A percentile compares a stretch with the other conserved stretches of the same genome.
These are phyloP conservation scores for Sebastes vulpes DNA, from an alignment of 2,797 vertebrate genomes.

Conservation along the genomic window DNA sequence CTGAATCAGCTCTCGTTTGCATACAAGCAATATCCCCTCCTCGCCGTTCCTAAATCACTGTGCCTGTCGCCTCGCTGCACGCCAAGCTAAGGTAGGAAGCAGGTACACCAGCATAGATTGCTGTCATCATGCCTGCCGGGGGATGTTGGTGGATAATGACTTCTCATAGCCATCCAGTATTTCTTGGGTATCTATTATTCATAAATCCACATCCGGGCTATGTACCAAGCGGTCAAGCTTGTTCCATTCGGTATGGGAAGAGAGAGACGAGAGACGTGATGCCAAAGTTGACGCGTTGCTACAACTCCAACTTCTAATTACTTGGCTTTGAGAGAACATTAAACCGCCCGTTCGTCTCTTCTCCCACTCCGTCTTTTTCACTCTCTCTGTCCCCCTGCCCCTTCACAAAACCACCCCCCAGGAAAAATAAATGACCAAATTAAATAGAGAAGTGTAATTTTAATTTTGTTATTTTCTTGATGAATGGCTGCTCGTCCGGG, in stretches of 20 bases:
- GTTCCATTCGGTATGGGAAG: conserved; percentile 29
- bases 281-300: conserved; percentile 58
- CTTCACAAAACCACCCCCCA: conserved; percentile 46
- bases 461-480: conserved; percentile 88
- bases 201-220: conserved; percentile 71
- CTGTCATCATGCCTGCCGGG: conserved; percentile 70
- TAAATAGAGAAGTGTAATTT: conserved; percentile 87
- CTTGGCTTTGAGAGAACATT: conserved; percentile 66
- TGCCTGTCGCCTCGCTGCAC: conserved; percentile 56
- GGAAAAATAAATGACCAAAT: conserved; percentile 86
- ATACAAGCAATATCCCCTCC: conserved; percentile 87
- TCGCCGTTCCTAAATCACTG: conserved; percentile 84
- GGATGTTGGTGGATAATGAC: conserved; percentile 79
- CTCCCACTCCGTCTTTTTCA: conserved; percentile 16
- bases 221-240: conserved; percentile 71
- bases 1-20: conserved; percentile 90
- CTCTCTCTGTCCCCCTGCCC: conserved; percentile 29
- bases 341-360: conserved; percentile 33
- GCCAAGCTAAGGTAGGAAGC: conserved; percentile 59
- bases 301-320: conserved; percentile 76
- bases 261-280: conserved; percentile 29
- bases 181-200: conserved; percentile 82
- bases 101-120: conserved; percentile 65
- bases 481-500: conserved; percentile 81
- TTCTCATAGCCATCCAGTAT: conserved; percentile 78